These are phyloP conservation scores for Mormyrus lacerda DNA, from an alignment of 2,113 vertebrate species.

Conservation along the genomic window DNA sequence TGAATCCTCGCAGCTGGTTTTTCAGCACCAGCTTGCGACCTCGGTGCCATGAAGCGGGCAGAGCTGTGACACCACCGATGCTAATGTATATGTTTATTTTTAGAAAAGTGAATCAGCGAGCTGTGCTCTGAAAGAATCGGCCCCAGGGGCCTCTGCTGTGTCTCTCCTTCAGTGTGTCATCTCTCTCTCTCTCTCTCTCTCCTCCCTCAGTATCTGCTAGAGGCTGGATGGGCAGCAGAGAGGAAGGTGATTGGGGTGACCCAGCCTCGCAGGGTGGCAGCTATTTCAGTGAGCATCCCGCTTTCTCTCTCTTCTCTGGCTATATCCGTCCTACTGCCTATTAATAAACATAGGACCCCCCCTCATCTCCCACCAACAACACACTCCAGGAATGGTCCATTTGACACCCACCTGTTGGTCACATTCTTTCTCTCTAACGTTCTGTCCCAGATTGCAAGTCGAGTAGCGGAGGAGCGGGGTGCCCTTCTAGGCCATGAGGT, in stretches of 20 bases:
- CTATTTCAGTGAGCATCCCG: slow-evolving; percentile 77
- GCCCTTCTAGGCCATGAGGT: slow-evolving; percentile 90
- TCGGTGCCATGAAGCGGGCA: neutral
- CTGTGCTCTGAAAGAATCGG: neutral
- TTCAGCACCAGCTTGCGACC: neutral
- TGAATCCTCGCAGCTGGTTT: neutral
- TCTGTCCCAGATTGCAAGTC: slow-evolving; percentile 72
- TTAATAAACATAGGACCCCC: neutral
- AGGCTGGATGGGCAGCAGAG: slow-evolving; percentile 93
- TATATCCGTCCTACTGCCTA: neutral
- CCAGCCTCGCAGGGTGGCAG: slow-evolving; percentile 90
- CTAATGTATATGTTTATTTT: slow-evolving; percentile 10
- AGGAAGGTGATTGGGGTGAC: slow-evolving; percentile 92
- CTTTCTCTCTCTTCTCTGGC: neutral
- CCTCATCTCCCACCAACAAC: neutral
- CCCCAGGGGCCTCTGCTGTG: neutral
- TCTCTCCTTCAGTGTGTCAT: neutral
- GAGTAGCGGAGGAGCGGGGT: slow-evolving; percentile 90
- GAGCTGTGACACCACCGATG: neutral
- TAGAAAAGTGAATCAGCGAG: neutral
- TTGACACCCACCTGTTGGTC: neutral
- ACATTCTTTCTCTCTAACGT: neutral
- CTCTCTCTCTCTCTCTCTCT: neutral
- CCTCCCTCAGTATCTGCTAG: slow-evolving; percentile 79
- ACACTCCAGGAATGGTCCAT: neutral